Evolutionary conservation across 1,140 invertebrate genomes (phyloP).

Genomic region (Whitmania pigra): DNA sequence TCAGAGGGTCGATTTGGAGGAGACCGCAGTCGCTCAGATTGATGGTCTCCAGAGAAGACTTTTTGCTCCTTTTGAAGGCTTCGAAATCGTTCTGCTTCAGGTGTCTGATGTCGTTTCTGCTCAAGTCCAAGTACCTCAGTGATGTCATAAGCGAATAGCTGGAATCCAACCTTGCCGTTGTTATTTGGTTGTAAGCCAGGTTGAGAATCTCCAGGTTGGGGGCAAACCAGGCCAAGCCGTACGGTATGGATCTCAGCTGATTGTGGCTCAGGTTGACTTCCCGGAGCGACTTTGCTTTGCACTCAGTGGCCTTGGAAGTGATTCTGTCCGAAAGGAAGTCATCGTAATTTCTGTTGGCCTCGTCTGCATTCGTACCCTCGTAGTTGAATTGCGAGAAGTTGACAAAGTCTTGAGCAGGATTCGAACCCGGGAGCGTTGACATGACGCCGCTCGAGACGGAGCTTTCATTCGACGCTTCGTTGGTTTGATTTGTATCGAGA

Average conservation of each 20-base stretch:
- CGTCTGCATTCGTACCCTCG: neutral
- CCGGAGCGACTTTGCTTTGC: slow-evolving; percentile 11
- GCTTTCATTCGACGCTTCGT: too few relatives aligned
- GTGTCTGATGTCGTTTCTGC: slow-evolving; percentile 18
- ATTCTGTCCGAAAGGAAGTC: neutral
- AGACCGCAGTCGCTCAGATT: slow-evolving; percentile 22
- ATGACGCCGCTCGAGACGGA: too few relatives aligned
- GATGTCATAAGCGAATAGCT: slow-evolving; percentile 15
- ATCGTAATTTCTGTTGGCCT: neutral
- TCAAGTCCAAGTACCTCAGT: slow-evolving; percentile 18
- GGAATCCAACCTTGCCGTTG: slow-evolving; percentile 14
- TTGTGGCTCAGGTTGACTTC: slow-evolving; percentile 24
- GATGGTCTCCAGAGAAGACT: slow-evolving; percentile 18
- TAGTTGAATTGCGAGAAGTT: too few relatives aligned
- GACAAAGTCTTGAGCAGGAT: too few relatives aligned
- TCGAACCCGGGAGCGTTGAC: too few relatives aligned
- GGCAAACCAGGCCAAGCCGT: slow-evolving; percentile 20
- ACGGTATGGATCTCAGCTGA: slow-evolving; percentile 14
- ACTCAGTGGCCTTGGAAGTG: neutral
- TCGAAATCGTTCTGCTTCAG: slow-evolving; percentile 17
- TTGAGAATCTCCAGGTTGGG: slow-evolving; percentile 22
- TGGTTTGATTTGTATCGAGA: too few relatives aligned
- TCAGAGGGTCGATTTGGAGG: slow-evolving; percentile 15
- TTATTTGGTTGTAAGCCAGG: slow-evolving; percentile 20
- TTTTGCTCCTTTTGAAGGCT: neutral